phyloP scores from a whole-genome alignment of 2,888 invertebrate genomes.

The Scotopteryx bipunctaria region DNA sequence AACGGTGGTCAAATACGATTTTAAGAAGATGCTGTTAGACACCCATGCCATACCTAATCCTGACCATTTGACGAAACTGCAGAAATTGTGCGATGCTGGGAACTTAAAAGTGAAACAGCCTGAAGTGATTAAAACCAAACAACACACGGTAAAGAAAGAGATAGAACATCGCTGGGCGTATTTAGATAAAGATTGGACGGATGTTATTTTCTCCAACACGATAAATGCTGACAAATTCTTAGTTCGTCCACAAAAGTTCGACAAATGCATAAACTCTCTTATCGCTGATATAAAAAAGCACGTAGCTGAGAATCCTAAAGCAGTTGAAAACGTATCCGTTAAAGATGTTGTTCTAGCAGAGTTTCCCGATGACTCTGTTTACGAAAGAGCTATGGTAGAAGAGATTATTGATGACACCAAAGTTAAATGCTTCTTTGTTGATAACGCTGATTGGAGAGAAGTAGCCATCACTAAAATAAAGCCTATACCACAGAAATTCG shows the following conservation, averaged over 20 bases:
- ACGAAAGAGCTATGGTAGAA: conserved; percentile 74
- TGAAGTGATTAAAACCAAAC: conserved; percentile 37
- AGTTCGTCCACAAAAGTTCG: conserved; percentile 74
- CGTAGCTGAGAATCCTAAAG: conserved; percentile 44
- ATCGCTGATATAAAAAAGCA: conserved; percentile 68
- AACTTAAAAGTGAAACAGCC: conserved; percentile 42
- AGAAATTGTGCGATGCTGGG: conserved; percentile 67
- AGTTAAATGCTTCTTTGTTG: conserved; percentile 84
- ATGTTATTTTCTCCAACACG: conserved; percentile 71
- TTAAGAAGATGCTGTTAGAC: conserved; percentile 78
- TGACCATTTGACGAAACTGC: conserved; percentile 75
- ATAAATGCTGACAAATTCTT: conserved; percentile 75
- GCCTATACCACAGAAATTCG: conserved; percentile 74
- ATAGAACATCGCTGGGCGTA: conserved; percentile 70
- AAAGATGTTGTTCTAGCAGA: conserved; percentile 78
- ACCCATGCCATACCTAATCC: conserved; percentile 66
- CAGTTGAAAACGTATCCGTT: conserved; percentile 46
- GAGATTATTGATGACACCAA: conserved; percentile 56
- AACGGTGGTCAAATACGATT: conserved; percentile 77
- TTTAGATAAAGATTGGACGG: conserved; percentile 64
- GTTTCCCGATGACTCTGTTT: conserved; percentile 69
- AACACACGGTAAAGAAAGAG: conserved; percentile 27
- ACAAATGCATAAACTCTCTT: conserved; percentile 61
- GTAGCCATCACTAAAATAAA: conserved; percentile 67
- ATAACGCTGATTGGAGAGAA: conserved; percentile 83